Percentiles rank a stretch among this genome's conserved stretches.
These are phyloP conservation scores for Phylloscopus collybita DNA, from an alignment of 2,797 vertebrate genomes.

Conservation along the genomic window DNA sequence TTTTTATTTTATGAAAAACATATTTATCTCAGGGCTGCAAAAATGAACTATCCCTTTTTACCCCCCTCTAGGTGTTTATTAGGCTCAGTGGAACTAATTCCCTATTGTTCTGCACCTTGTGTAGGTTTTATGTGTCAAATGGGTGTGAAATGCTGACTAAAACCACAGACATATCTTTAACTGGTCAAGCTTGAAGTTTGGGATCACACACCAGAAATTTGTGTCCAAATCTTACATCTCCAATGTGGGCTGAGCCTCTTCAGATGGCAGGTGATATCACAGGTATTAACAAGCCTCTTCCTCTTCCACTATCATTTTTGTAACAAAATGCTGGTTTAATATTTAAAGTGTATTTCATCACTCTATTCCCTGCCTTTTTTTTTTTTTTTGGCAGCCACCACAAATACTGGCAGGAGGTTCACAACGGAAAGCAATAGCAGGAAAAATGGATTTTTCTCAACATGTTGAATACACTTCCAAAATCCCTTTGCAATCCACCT, in stretches of 20 bases:
- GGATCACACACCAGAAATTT: not conserved
- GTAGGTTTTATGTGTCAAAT: not conserved
- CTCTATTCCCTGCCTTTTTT: not conserved
- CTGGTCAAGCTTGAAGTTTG: not conserved
- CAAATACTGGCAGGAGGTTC: not conserved
- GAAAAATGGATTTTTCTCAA: not conserved
- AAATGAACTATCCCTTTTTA: not conserved
- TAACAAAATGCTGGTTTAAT: not conserved
- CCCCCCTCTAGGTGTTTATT: not conserved
- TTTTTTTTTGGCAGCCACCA: not conserved
- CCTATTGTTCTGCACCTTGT: not conserved
- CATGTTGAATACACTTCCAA: not conserved
- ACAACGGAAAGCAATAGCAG: not conserved
- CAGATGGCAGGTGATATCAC: not conserved
- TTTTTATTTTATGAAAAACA: not conserved
- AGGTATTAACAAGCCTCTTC: not conserved
- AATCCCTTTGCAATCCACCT: not conserved
- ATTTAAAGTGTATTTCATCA: not conserved
- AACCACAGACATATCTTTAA: not conserved
- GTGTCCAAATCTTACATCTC: not conserved
- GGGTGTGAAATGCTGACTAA: not conserved
- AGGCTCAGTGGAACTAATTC: not conserved
- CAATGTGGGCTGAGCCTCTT: not conserved
- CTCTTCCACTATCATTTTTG: accelerated
- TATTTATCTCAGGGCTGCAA: not conserved